A percentile compares a stretch with the other conserved stretches of the same genome.
phyloP scores from a whole-genome alignment of 2,113 vertebrate species.

The Tichodroma muraria region DNA sequence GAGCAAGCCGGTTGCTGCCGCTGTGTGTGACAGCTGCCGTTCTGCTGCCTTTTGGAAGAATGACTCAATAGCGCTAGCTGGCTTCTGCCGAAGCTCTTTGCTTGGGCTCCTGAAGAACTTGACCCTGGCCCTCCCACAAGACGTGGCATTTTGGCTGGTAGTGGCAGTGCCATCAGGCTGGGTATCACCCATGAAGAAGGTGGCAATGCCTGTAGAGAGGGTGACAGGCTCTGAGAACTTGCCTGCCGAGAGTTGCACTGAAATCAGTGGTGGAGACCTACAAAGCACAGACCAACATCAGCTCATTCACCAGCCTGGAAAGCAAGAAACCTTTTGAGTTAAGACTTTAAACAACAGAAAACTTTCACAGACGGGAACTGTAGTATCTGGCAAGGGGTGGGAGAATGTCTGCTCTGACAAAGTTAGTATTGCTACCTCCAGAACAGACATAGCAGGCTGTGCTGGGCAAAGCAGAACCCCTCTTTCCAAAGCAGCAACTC shows the following conservation, averaged over 20 bases:
- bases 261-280: conserved; percentile 87
- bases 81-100: conserved; percentile 50
- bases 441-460: background rate
- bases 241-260: conserved; percentile 83
- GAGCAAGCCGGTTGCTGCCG: background rate
- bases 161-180: background rate
- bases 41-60: conserved; percentile 82
- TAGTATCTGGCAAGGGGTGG: background rate
- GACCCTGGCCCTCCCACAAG: conserved; percentile 31
- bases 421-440: background rate
- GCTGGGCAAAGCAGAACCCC: background rate
- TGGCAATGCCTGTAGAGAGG: conserved; percentile 72
- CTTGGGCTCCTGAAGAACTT: conserved; percentile 48
- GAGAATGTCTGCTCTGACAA: background rate
- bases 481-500: background rate
- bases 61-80: conserved; percentile 72
- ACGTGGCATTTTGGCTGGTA: background rate
- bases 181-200: conserved; percentile 77
- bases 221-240: conserved; percentile 79
- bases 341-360: background rate
- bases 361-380: background rate
- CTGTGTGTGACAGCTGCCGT: conserved; percentile 59
- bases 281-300: background rate
- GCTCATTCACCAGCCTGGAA: background rate
- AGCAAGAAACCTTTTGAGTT: background rate